Evolutionary conservation across 2,888 invertebrate species (phyloP).

Genomic region (Ophion costatus): DNA sequence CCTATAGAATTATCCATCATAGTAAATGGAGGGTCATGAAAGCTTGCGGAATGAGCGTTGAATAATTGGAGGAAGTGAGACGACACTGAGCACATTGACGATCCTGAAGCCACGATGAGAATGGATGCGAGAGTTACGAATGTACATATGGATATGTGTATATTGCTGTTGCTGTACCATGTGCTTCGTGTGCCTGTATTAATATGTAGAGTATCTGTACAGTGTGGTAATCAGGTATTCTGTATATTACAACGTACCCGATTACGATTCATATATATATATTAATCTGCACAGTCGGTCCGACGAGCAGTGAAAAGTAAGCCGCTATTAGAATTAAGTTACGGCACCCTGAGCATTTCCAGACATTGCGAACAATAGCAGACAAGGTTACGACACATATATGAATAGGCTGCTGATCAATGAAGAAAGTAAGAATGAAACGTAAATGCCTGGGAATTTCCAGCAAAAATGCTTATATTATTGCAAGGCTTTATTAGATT

Average conservation of each 20-base stretch:
- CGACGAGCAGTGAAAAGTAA: background rate
- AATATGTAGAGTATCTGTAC: conserved; percentile 7
- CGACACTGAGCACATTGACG: conserved; percentile 26
- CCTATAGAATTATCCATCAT: conserved; percentile 64
- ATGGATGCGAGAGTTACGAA: background rate
- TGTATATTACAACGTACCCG: background rate
- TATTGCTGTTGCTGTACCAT: conserved; percentile 7
- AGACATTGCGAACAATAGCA: background rate
- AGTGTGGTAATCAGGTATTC: background rate
- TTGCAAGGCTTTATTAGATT: background rate
- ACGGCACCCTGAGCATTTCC: conserved; percentile 13
- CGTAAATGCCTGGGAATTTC: background rate
- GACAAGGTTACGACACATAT: background rate
- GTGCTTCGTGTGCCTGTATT: conserved; percentile 20
- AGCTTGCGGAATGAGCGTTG: conserved; percentile 61
- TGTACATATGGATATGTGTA: background rate
- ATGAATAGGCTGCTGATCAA: background rate
- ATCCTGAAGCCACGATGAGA: conserved; percentile 20
- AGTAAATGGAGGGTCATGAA: conserved; percentile 51
- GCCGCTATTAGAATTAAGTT: conserved; percentile 54
- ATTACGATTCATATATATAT: background rate
- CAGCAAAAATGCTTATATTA: background rate
- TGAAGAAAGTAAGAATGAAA: background rate
- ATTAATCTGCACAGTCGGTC: too few relatives aligned
- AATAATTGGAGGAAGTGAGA: conserved; percentile 64